Evolutionary conservation across 2,797 vertebrate species (phyloP).

Genomic region (Acipenser transmontanus): DNA sequence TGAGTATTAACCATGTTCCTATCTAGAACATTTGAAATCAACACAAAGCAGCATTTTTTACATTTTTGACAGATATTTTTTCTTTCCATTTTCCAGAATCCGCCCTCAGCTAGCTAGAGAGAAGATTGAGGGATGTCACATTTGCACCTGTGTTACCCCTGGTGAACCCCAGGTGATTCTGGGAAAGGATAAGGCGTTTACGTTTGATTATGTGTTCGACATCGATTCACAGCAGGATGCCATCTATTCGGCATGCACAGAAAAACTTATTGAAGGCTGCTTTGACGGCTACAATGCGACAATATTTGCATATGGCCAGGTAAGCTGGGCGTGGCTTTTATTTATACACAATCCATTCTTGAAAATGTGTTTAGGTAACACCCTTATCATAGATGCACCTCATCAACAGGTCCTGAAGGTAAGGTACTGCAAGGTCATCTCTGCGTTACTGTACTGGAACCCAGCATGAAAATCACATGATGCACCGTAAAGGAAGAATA

Average conservation of each 20-base stretch:
- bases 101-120: constrained; percentile 92
- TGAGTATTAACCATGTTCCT: too few relatives aligned
- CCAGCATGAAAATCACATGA: too few relatives aligned
- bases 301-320: constrained; percentile 93
- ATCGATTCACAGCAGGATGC: constrained; percentile 81
- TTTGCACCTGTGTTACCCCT: constrained; percentile 87
- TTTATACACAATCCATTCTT: background rate
- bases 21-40: too few relatives aligned
- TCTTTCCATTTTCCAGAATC: constrained; percentile 58
- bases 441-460: too few relatives aligned
- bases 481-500: too few relatives aligned
- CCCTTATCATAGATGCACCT: too few relatives aligned
- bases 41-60: too few relatives aligned
- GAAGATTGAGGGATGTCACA: constrained; percentile 95
- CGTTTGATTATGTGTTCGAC: constrained; percentile 89
- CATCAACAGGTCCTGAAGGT: too few relatives aligned
- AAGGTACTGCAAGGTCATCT: too few relatives aligned
- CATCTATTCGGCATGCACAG: constrained; percentile 81
- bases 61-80: too few relatives aligned
- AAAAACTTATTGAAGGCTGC: constrained; percentile 90
- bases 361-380: too few relatives aligned
- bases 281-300: constrained; percentile 96
- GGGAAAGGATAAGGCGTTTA: constrained; percentile 96
- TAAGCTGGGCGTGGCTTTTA: constrained; percentile 31
- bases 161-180: constrained; percentile 92